These are phyloP conservation scores for Leucophora obtusa DNA, from an alignment of 2,888 invertebrate species.

Conservation along the genomic window DNA sequence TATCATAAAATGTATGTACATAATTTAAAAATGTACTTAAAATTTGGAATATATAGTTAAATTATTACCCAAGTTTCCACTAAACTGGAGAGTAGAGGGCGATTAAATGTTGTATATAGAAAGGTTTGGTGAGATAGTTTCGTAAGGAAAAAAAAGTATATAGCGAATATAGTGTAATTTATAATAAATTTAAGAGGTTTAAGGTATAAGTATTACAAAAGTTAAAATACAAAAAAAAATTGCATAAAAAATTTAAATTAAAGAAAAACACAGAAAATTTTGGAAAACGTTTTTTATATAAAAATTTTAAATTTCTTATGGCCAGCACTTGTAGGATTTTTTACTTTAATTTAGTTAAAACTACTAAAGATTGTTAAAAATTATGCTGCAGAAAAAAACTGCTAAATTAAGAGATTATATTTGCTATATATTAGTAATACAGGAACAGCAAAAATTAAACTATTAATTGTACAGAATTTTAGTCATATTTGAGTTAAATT, in stretches of 20 bases:
- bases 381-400: too few species aligned
- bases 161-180: not conserved
- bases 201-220: not conserved
- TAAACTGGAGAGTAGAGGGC: not conserved
- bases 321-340: too few species aligned
- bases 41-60: slow-evolving; percentile 1
- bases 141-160: not conserved
- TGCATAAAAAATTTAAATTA: not conserved
- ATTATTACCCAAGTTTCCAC: not conserved
- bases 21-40: slow-evolving; percentile 34
- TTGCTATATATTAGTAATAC: too few species aligned
- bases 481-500: too few species aligned
- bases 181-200: not conserved
- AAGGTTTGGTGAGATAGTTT: not conserved
- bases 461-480: too few species aligned
- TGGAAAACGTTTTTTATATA: not conserved
- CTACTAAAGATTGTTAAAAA: too few species aligned
- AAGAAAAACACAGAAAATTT: not conserved
- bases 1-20: slow-evolving; percentile 39
- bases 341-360: too few species aligned
- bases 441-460: too few species aligned
- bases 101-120: slow-evolving; percentile 1
- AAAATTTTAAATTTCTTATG: too few species aligned
- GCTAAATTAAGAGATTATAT: too few species aligned
- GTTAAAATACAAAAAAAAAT: not conserved